Conservation (phyloP, 2,113 vertebrate genomes). For the Zapornia atra region DNA sequence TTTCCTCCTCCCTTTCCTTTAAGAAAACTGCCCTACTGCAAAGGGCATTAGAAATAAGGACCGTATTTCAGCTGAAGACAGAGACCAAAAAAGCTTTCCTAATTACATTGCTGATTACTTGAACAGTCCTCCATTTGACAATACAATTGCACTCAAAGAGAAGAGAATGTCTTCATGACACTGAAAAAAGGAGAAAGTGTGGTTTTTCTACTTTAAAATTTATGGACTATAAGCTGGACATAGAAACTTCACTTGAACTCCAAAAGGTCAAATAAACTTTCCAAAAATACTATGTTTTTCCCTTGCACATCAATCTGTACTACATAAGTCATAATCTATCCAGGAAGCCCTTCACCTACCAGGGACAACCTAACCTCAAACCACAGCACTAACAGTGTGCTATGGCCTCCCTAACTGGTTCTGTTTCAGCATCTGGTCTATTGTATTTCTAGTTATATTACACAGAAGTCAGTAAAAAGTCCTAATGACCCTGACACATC, state of each 20-base stretch:
- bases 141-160: constrained; percentile 57
- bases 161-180: constrained; percentile 67
- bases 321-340: constrained; percentile 1
- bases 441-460: background rate
- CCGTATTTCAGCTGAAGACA: constrained; percentile 56
- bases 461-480: background rate
- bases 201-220: background rate
- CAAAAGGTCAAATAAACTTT: constrained; percentile 6
- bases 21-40: constrained; percentile 32
- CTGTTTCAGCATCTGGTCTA: background rate
- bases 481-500: background rate
- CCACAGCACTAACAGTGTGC: background rate
- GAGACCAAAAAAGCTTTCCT: constrained; percentile 56
- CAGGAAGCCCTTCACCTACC: background rate
- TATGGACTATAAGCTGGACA: constrained; percentile 10
- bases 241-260: constrained; percentile 39
- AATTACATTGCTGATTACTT: constrained; percentile 74
- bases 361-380: background rate
- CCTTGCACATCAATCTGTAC: background rate
- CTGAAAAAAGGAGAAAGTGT: background rate
- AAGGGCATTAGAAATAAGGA: constrained; percentile 59
- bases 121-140: constrained; percentile 67
- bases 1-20: background rate
- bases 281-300: background rate
- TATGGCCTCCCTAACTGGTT: background rate